Evolutionary conservation across 2,113 vertebrate genomes (phyloP).

Genomic region (Mustelus asterias): DNA sequence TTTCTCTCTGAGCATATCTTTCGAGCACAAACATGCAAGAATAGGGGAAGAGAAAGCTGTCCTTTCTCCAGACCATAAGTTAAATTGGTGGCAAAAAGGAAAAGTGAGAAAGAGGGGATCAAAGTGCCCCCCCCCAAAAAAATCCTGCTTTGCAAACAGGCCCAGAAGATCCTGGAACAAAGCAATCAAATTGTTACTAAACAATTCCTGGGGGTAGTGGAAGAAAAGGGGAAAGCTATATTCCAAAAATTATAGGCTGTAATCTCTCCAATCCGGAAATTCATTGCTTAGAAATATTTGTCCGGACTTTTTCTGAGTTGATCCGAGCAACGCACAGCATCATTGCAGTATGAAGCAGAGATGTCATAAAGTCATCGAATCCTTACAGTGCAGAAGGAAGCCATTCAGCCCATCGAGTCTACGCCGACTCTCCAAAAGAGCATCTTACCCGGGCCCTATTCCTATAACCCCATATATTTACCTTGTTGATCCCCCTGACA

Average conservation of each 20-base stretch:
- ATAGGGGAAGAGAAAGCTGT: neutral
- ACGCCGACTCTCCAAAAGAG: too few species aligned
- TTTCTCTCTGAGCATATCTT: neutral
- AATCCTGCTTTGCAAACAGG: neutral
- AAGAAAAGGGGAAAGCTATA: neutral
- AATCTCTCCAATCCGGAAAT: too few species aligned
- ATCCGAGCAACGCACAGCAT: too few species aligned
- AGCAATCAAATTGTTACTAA: neutral
- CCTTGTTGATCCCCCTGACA: too few species aligned
- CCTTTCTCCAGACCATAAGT: neutral
- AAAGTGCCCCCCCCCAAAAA: neutral
- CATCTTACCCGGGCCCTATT: too few species aligned
- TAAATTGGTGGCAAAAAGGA: neutral
- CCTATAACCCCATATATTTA: too few species aligned
- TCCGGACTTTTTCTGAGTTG: too few species aligned
- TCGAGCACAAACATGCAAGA: neutral
- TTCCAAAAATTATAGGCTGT: neutral
- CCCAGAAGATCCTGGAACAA: neutral
- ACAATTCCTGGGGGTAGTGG: neutral
- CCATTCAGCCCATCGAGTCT: too few species aligned
- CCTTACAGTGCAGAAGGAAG: too few species aligned
- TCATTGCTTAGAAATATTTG: too few species aligned
- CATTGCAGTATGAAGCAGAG: too few species aligned
- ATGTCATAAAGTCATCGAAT: too few species aligned
- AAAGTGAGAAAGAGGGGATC: neutral